A percentile compares a stretch with the other conserved stretches of the same genome.
These are phyloP conservation scores for Lates japonicus DNA, from an alignment of 2,797 vertebrate genomes.

Conservation along the genomic window DNA sequence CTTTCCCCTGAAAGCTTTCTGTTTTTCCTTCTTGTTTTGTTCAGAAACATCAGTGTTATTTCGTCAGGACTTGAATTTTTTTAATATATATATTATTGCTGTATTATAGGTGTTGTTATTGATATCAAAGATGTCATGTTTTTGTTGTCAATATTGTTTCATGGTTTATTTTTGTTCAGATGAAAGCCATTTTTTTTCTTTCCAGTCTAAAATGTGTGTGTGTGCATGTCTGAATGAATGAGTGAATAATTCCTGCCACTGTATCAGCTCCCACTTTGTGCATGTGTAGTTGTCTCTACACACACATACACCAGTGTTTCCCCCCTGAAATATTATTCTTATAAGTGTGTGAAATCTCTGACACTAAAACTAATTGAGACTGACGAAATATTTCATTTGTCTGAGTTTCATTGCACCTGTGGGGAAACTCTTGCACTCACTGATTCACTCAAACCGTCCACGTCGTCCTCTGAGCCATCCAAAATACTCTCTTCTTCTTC, in stretches of 20 bases:
- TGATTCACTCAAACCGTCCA: constrained; percentile 55
- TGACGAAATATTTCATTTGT: background rate
- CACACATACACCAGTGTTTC: constrained; percentile 22
- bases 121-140: constrained; percentile 65
- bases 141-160: constrained; percentile 82
- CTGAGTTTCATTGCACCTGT: constrained; percentile 24
- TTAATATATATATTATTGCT: constrained; percentile 60
- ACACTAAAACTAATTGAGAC: constrained; percentile 54
- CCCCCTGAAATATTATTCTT: constrained; percentile 8
- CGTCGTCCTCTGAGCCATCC: constrained; percentile 59
- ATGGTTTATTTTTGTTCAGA: constrained; percentile 74
- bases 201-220: background rate
- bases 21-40: constrained; percentile 38
- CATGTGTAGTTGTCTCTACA: constrained; percentile 29
- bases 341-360: constrained; percentile 24
- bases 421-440: constrained; percentile 49
- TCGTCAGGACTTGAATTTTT: constrained; percentile 86
- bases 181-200: constrained; percentile 69
- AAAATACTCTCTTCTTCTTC: constrained; percentile 13
- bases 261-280: constrained; percentile 41
- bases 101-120: constrained; percentile 70
- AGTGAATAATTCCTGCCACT: constrained; percentile 35
- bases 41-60: constrained; percentile 89
- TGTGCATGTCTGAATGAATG: background rate
- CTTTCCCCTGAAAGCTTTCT: constrained; percentile 58